Base-by-base conservation (phyloP, 2,888 invertebrate species). In the Andrena fulva region DNA sequence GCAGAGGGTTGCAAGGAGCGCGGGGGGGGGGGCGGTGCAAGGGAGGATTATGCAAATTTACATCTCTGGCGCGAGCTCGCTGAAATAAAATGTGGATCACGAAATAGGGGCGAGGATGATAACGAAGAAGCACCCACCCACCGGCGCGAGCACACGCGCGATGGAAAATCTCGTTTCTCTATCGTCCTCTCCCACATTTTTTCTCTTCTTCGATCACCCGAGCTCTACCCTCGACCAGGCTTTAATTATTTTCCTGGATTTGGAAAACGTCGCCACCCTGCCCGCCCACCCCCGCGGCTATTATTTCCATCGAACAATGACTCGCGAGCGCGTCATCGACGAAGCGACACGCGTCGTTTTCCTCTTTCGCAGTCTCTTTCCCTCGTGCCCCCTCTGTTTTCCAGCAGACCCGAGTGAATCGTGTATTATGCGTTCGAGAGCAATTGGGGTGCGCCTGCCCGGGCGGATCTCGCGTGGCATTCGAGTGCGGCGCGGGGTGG, bases 11-110 rank as follows among this genome's bases (percentile, higher is more conserved):
- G 42, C 42, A 42, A 42, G 42, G 12, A 12, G 1, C 42, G 29
- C 0, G 0, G 3, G 29, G 27, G 27, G 1, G 42, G 42, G 42
- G 42, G 42, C 42, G 42, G 42, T 12, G 42, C 42, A 27, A 20
- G 20, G 24, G n/a, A 42, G 33, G 8, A 54, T 77, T 66, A 77
- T 71, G 64, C 66, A 63, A 78, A 71, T 80, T 60, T 56, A 67
- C 35, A 67, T 42, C 31, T 12, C 56, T 56, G 56, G 56, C 24
- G 56, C 56, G 24, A 56, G 24, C 56, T 56, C 27, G 27, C 27
- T 3, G 56, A 10, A 56, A 56, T 56, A 27, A 56, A 56, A 56
- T 56, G 56, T 56, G 56, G 56, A 56, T 56, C 56, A 27, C 56
- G 56, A 56, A 56, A 56, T 27, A 24, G 56, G 20, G 10, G 56